A percentile compares a stretch with the other conserved stretches of the same genome.
Conservation (phyloP, 2,888 invertebrate genomes). For the Alcis repandata region DNA sequence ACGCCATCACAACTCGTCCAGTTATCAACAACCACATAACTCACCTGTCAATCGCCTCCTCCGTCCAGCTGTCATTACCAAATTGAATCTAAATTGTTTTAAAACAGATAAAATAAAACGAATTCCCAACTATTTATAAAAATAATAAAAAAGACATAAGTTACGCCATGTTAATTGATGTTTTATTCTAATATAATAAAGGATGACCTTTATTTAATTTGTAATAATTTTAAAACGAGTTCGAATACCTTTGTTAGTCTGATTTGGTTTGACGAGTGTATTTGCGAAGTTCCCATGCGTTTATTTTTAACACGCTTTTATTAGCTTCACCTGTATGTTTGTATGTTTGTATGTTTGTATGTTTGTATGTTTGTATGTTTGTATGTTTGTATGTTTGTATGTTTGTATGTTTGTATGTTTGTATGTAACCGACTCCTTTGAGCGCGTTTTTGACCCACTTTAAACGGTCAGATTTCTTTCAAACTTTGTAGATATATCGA, state of each 20-base stretch:
- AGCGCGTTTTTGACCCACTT: too few species aligned
- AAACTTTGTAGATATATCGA: too few species aligned
- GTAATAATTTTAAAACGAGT: constrained; percentile 34
- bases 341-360: too few species aligned
- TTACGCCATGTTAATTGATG: constrained; percentile 45
- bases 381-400: too few species aligned
- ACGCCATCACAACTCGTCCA: constrained; percentile 18
- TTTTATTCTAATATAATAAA: constrained; percentile 50
- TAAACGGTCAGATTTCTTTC: too few species aligned
- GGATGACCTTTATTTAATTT: constrained; percentile 46
- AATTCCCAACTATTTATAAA: constrained; percentile 41
- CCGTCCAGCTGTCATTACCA: constrained; percentile 23
- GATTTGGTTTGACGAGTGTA: constrained; percentile 24
- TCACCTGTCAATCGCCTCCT: constrained; percentile 26
- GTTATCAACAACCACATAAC: constrained; percentile 34
- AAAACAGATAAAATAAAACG: constrained; percentile 11
- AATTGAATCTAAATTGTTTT: constrained; percentile 28
- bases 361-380: too few species aligned
- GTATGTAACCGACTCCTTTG: too few species aligned
- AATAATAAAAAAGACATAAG: constrained; percentile 46
- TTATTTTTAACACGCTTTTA: constrained; percentile 1
- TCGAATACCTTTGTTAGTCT: constrained; percentile 47
- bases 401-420: too few species aligned
- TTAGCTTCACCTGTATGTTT: too few species aligned
- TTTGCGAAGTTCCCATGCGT: constrained; percentile 5